These are phyloP conservation scores for Microtus ochrogaster DNA, from an alignment of 2,113 vertebrate genomes.

Conservation along the genomic window DNA sequence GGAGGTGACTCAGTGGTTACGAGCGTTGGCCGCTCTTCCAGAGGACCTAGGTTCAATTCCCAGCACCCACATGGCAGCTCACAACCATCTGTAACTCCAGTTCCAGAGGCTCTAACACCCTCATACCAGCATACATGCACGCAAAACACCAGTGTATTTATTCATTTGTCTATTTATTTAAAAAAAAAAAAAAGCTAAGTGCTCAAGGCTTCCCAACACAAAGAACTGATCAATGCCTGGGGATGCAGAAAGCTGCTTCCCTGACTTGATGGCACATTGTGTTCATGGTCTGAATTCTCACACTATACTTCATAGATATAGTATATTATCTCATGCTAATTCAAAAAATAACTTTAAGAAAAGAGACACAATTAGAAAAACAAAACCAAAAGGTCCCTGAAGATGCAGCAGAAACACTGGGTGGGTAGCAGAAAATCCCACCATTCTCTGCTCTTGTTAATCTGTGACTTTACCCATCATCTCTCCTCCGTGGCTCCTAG, in stretches of 20 bases:
- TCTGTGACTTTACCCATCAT: background rate
- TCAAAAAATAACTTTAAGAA: background rate
- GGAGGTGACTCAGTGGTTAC: background rate
- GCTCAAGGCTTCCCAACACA: background rate
- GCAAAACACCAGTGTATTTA: background rate
- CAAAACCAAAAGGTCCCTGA: background rate
- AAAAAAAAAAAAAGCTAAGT: too few species aligned
- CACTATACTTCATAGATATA: background rate
- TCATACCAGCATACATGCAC: background rate
- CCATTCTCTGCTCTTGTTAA: background rate
- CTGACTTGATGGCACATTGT: background rate
- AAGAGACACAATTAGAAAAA: background rate
- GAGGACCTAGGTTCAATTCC: background rate
- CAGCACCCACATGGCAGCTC: background rate
- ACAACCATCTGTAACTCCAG: background rate
- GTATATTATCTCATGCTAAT: background rate
- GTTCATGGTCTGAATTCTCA: background rate
- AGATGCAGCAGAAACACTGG: background rate
- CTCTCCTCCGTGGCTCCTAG: conserved; percentile 15
- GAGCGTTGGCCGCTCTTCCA: background rate
- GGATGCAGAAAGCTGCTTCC: background rate
- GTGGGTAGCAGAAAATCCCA: background rate
- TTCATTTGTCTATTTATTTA: too few species aligned
- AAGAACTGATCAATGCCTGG: background rate
- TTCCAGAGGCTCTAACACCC: background rate